These are phyloP conservation scores for Drosophila aff. DNA, from an alignment of 1,140 invertebrate species.

Conservation along the genomic window DNA sequence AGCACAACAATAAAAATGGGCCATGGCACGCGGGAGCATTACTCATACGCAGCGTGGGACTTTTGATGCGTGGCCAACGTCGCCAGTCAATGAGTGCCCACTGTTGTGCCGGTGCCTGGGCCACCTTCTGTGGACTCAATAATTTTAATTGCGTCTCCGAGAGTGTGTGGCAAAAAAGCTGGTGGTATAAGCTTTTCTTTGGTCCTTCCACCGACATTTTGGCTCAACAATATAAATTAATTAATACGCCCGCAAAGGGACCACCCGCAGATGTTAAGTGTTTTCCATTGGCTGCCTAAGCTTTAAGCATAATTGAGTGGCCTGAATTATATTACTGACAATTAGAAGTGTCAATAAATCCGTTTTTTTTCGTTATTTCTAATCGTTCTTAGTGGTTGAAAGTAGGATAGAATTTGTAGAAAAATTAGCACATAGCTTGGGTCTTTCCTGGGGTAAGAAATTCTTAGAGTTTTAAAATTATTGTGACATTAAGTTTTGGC, in stretches of 20 bases:
- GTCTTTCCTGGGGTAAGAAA: not conserved
- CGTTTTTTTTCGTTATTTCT: slow-evolving; percentile 1
- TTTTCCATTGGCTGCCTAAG: slow-evolving; percentile 58
- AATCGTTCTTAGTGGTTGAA: not conserved
- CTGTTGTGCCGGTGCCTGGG: slow-evolving; percentile 11
- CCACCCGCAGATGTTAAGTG: slow-evolving; percentile 50
- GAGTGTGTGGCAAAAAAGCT: slow-evolving; percentile 7
- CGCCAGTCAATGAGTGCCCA: slow-evolving; percentile 32
- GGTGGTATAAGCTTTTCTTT: slow-evolving; percentile 28
- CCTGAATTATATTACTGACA: slow-evolving; percentile 59
- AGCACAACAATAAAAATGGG: slow-evolving; percentile 74
- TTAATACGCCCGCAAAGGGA: slow-evolving; percentile 50
- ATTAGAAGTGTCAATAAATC: slow-evolving; percentile 75
- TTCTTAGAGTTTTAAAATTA: not conserved
- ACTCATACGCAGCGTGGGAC: slow-evolving; percentile 77
- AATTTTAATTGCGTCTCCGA: slow-evolving; percentile 66
- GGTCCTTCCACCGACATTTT: slow-evolving; percentile 2
- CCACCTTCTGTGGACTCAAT: slow-evolving; percentile 49
- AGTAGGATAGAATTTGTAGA: not conserved
- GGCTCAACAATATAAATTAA: slow-evolving; percentile 57
- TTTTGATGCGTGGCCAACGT: slow-evolving; percentile 45
- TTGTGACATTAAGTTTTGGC: too few relatives aligned
- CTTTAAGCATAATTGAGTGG: slow-evolving; percentile 76
- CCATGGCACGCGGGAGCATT: slow-evolving; percentile 51
- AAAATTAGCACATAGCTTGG: not conserved